These are phyloP conservation scores for Brachystomella parvula DNA, from an alignment of 1,140 invertebrate species.

Conservation along the genomic window DNA sequence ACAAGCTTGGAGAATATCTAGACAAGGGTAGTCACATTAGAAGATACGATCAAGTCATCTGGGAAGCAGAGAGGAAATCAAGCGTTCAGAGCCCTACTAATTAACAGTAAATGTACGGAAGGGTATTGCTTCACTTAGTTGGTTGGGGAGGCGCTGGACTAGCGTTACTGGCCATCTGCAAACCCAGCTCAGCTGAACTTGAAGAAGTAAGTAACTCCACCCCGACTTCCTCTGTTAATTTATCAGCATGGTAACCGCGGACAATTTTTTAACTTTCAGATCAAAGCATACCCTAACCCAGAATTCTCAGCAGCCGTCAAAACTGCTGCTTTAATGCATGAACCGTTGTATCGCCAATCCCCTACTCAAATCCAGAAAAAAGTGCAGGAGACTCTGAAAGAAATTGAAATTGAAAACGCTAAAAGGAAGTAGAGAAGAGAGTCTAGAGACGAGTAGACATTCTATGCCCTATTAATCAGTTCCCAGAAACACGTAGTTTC, in stretches of 20 bases:
- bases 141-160: neutral
- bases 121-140: neutral
- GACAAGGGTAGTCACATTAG: conserved; percentile 12
- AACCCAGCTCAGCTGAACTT: neutral
- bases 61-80: conserved; percentile 3
- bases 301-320: neutral
- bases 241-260: neutral
- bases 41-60: conserved; percentile 14
- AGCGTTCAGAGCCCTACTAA: neutral
- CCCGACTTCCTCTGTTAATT: neutral
- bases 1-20: conserved; percentile 18
- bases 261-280: neutral
- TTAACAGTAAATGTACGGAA: neutral
- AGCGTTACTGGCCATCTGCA: neutral
- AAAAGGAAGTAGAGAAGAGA: too few relatives aligned
- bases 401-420: neutral
- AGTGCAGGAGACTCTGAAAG: neutral
- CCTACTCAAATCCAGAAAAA: neutral
- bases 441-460: too few relatives aligned
- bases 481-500: neutral
- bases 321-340: neutral
- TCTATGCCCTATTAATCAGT: too few relatives aligned
- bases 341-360: neutral
- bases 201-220: neutral
- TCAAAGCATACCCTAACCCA: neutral